Evolutionary conservation across 2,797 vertebrate species (phyloP), one percentile per base, ranked within the genome.

Genomic region (Taeniopygia guttata): DNA sequence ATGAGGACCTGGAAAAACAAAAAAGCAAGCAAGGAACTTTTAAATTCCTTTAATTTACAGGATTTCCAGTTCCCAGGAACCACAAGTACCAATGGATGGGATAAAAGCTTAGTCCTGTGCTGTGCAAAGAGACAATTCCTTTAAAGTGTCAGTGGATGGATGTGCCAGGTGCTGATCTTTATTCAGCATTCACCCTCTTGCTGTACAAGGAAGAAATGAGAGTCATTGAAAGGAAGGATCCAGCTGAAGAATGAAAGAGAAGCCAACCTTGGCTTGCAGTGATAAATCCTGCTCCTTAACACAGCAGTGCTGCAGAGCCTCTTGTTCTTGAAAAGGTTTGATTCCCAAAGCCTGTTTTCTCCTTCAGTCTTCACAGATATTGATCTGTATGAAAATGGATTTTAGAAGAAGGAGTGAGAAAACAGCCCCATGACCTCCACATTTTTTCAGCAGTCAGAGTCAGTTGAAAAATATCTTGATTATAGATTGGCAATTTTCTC

Each of bases 341-440:
- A 45, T 80, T 87, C 87, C 43, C 29, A 66, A 89, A 85, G 64
- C 45, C 48, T 85, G 52, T 83, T 89, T 88, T 60, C 56, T 91
- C 52, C 49, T 85, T 74, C 67, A 67, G 1, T 59, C 87, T 72
- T 76, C 58, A 36, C 45, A 63, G 87, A 52, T 87, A 95, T 87
- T 3, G 73, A 93, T 93, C 80, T 80, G 29, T 38, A 72, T 56
- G 23, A 87, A 74, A 85, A 95, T 38, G 29, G 82, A 74, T 93
- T 95, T 93, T 54, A 20, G 29, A 59, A 73, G 74, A 63, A 87
- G 46, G 45, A 92, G 46, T 55, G 43, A 75, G 67, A 76, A 94
- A 95, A 82, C 78, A 95, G 52, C 25, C 36, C 45, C 21, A 13
- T 30, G 85, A 90, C 87, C 90, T 96, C 82, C 85, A 42, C 52